Percentiles rank a stretch among this genome's conserved stretches.
These are phyloP conservation scores for Eolophus roseicapilla DNA, from an alignment of 2,113 vertebrate genomes.

Conservation along the genomic window DNA sequence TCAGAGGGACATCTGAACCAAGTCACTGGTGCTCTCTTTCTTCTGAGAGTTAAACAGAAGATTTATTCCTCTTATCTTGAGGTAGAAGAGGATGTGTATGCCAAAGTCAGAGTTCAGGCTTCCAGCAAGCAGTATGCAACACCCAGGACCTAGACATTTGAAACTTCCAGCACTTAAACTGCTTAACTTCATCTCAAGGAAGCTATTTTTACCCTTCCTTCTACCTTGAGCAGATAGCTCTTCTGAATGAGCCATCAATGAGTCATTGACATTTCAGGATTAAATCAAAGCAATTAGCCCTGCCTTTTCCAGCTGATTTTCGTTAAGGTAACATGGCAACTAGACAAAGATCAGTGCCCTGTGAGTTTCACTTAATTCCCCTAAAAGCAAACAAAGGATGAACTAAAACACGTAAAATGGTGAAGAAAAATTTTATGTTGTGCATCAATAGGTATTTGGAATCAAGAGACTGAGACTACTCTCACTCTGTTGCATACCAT, in stretches of 20 bases:
- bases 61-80: background rate
- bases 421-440: background rate
- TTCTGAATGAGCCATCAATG: slow-evolving; percentile 40
- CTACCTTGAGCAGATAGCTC: background rate
- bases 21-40: background rate
- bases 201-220: slow-evolving; percentile 1
- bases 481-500: background rate
- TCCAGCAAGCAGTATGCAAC: background rate
- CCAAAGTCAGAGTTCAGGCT: background rate
- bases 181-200: background rate
- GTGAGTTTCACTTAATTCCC: background rate
- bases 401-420: background rate
- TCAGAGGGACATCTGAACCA: background rate
- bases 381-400: background rate
- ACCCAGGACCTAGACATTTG: background rate
- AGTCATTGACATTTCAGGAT: slow-evolving; percentile 39
- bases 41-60: background rate
- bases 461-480: background rate
- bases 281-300: slow-evolving; percentile 55
- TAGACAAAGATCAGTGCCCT: background rate
- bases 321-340: slow-evolving; percentile 34
- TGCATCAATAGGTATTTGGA: background rate
- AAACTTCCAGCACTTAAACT: background rate
- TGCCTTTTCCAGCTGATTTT: slow-evolving; percentile 52
- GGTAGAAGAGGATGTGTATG: background rate